phyloP scores from a whole-genome alignment of 1,140 invertebrate species.

The Ceratosolen solmsi region DNA sequence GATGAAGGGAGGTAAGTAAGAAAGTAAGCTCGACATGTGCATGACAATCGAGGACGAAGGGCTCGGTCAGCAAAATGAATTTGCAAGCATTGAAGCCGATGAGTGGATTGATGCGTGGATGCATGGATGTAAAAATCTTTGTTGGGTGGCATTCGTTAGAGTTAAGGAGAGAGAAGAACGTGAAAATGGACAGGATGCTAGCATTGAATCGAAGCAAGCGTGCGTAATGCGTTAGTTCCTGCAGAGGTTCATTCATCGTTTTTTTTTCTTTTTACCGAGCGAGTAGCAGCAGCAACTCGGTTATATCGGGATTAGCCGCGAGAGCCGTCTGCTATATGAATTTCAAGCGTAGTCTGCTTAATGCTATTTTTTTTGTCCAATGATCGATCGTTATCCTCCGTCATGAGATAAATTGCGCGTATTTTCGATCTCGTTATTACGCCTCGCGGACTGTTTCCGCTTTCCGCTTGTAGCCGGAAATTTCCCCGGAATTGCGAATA shows the following conservation, averaged over 20 bases:
- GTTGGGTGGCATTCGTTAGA: conserved; percentile 5
- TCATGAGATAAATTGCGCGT: conserved; percentile 41
- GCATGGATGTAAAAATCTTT: too few relatives aligned
- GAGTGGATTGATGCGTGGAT: too few relatives aligned
- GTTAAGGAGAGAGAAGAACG: not conserved
- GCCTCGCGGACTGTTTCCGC: conserved; percentile 26
- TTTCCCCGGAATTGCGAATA: not conserved
- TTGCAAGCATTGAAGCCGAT: too few relatives aligned
- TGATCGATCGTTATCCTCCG: not conserved
- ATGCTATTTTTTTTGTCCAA: not conserved
- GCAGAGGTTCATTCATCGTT: conserved; percentile 66
- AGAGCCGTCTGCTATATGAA: conserved; percentile 11
- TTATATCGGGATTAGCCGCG: conserved; percentile 2
- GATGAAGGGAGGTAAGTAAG: too few relatives aligned
- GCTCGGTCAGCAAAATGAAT: too few relatives aligned
- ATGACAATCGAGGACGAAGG: too few relatives aligned
- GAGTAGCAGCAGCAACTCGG: conserved; percentile 3
- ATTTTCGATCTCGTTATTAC: not conserved
- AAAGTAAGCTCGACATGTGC: too few relatives aligned
- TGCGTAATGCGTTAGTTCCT: conserved; percentile 62
- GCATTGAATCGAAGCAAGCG: conserved; percentile 42
- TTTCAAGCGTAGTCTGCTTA: conserved; percentile 26
- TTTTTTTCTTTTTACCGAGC: conserved; percentile 63
- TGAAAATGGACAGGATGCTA: conserved; percentile 15
- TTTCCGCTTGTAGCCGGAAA: conserved; percentile 43